Percentiles rank a stretch among this genome's conserved stretches.
phyloP scores from a whole-genome alignment of 2,888 invertebrate genomes.

The Erynnis tages region DNA sequence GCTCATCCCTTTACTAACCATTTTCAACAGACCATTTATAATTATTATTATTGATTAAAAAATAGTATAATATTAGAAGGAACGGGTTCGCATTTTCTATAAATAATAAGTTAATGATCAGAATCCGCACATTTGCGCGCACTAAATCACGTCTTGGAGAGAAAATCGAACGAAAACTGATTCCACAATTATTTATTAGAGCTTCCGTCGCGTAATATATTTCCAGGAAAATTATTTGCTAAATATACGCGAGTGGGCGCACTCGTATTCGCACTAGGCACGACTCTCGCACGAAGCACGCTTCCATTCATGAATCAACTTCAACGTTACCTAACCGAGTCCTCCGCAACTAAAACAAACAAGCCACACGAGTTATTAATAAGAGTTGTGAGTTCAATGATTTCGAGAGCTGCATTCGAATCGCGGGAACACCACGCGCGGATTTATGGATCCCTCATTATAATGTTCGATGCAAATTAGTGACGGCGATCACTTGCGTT shows the following conservation, averaged over 20 bases:
- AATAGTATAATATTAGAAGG: not conserved
- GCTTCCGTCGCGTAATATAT: slow-evolving; percentile 72
- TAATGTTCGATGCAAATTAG: slow-evolving; percentile 26
- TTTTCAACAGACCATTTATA: too few relatives aligned
- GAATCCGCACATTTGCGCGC: slow-evolving; percentile 17
- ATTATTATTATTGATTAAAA: not conserved
- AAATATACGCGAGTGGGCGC: slow-evolving; percentile 67
- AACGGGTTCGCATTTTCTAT: slow-evolving; percentile 5
- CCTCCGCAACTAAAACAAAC: slow-evolving; percentile 71
- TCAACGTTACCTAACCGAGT: slow-evolving; percentile 74
- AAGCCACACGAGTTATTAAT: slow-evolving; percentile 75
- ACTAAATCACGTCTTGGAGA: slow-evolving; percentile 21
- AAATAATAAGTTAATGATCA: slow-evolving; percentile 14
- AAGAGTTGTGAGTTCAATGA: slow-evolving; percentile 77
- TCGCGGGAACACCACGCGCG: slow-evolving; percentile 53
- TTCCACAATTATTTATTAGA: slow-evolving; percentile 41
- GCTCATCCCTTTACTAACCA: too few relatives aligned
- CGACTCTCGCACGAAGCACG: slow-evolving; percentile 38
- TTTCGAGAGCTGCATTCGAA: slow-evolving; percentile 62
- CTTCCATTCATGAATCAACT: slow-evolving; percentile 80
- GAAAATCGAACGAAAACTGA: slow-evolving; percentile 28
- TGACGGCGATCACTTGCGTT: slow-evolving; percentile 42
- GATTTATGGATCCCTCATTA: slow-evolving; percentile 23
- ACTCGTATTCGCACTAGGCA: slow-evolving; percentile 39
- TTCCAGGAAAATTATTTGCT: slow-evolving; percentile 71